Evolutionary conservation across 2,797 vertebrate genomes (phyloP), one percentile per base, ranked within the genome.

Genomic region (Ciconia nigra): DNA sequence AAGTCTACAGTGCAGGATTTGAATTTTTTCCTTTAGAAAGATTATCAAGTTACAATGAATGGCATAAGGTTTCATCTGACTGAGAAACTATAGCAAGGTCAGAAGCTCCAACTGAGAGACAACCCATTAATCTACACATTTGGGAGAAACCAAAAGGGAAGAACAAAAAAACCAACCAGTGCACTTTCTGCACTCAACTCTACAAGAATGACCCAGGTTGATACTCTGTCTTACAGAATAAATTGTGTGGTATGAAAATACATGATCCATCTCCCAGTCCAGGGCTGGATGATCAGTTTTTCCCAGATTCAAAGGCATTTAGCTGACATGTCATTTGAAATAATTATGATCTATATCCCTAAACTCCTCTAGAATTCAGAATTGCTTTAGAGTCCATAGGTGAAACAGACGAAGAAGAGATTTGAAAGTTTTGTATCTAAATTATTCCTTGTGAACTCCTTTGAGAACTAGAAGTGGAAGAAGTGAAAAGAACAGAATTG

Each of bases 51-150:
- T 78, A 20, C 52, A 78, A 51, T 6, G 9, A 49, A 70, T 4
- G 2, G 25, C 1, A 0, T 22, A 13, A 2, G 16, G 44, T 35
- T 76, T 15, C n/a, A 70, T 5, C 8, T 24, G 29, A n/a, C 59
- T 67, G 21, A 65, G 54, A 67, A 89, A 20, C 44, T 11, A 5
- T 1, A 59, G 76, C 0, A 1, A 67, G 55, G 29, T 16, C 80
- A 87, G 54, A n/a, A 83, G 15, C 5, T 54, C 59, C 58, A 77
- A 28, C 12, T 35, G 47, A 78, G 28, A 74, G 9, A 20, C 6
- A 35, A 29, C 46, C 81, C 46, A 25, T 46, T 3, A 28, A 46
- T 6, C 3, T 1, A 20, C 7, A 39, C 41, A 13, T 52, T 20
- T 52, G 47, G 37, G 44, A n/a, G 44, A 44, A 71, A 29, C 3